Conservation (phyloP, 2,113 vertebrate species). For the Formicarius rufipectus region DNA sequence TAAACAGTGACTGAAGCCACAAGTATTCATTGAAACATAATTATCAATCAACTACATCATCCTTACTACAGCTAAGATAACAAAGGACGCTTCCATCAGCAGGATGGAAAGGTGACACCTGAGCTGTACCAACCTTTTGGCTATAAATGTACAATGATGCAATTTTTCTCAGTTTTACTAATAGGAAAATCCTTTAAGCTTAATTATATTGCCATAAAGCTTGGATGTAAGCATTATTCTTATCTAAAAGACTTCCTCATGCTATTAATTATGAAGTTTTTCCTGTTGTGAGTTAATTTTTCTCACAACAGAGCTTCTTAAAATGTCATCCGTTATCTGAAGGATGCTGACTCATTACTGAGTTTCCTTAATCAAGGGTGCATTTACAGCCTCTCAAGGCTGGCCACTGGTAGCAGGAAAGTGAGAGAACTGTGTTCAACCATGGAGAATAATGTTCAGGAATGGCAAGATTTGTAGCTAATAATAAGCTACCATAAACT, state of each 20-base stretch:
- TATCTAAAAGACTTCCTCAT: background rate
- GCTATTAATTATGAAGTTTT: background rate
- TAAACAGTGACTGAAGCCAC: background rate
- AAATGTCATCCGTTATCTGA: background rate
- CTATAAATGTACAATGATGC: background rate
- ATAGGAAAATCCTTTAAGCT: background rate
- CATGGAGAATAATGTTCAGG: background rate
- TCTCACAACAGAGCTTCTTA: background rate
- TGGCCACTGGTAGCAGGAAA: background rate
- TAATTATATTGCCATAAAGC: background rate
- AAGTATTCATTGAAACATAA: background rate
- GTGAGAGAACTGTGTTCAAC: background rate
- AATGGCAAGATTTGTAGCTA: background rate
- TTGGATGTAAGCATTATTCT: background rate
- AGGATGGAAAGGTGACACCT: background rate
- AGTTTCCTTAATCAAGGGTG: background rate
- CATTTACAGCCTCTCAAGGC: background rate
- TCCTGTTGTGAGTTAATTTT: background rate
- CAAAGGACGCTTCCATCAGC: background rate
- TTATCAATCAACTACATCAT: background rate
- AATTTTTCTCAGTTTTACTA: background rate
- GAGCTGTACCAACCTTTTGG: background rate
- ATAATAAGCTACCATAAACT: background rate
- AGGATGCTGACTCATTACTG: background rate
- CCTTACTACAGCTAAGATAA: background rate